A percentile compares a stretch with the other conserved stretches of the same genome.
Conservation (phyloP, 2,888 invertebrate genomes). For the Chalcosyrphus nemorum region DNA sequence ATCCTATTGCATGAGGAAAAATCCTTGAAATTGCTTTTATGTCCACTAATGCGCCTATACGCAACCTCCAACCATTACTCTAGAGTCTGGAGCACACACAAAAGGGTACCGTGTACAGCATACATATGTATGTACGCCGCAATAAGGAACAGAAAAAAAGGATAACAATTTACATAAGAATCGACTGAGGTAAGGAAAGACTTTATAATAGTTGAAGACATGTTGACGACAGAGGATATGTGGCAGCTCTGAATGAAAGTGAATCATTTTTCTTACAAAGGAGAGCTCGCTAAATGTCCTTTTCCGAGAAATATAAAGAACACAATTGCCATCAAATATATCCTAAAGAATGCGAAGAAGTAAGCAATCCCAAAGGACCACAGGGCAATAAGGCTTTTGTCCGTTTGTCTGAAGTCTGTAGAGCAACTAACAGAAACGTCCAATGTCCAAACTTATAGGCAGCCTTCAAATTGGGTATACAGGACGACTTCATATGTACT, state of each 20-base stretch:
- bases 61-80: slow-evolving; percentile 51
- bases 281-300: no score
- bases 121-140: not conserved
- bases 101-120: slow-evolving; percentile 36
- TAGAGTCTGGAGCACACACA: not conserved
- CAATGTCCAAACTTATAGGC: no score
- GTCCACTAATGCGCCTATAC: slow-evolving; percentile 72
- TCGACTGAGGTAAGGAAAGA: slow-evolving; percentile 29
- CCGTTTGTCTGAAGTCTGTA: no score
- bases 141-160: slow-evolving; percentile 14
- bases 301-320: no score
- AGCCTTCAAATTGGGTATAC: no score
- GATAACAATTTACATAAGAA: slow-evolving; percentile 65
- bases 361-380: no score
- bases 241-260: no score
- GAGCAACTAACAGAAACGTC: no score
- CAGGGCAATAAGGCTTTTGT: no score
- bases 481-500: not conserved
- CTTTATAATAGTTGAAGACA: not conserved
- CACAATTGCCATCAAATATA: no score
- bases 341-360: no score
- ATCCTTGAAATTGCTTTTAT: slow-evolving; percentile 69
- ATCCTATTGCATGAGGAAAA: slow-evolving; percentile 45
- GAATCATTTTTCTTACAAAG: no score
- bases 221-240: not conserved